phyloP scores from a whole-genome alignment of 2,888 invertebrate genomes.

The Plebejus argus region DNA sequence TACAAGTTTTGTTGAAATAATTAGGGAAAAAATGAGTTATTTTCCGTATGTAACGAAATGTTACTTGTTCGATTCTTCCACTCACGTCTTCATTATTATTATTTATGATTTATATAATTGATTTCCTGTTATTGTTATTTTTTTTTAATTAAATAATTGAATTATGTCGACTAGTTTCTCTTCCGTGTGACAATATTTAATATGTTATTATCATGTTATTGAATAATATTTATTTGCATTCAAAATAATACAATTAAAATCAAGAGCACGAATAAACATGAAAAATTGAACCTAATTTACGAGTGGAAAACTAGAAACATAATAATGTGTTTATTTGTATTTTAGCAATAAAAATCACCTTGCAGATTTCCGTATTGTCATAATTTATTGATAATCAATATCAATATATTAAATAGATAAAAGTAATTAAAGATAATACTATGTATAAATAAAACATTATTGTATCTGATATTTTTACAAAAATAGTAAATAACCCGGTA shows the following conservation, averaged over 20 bases:
- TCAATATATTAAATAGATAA: no score
- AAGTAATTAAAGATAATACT: no score
- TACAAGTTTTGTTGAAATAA: no score
- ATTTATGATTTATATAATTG: neutral
- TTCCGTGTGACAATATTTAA: neutral
- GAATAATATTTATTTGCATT: constrained; percentile 19
- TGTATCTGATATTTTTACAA: neutral
- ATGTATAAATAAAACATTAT: no score
- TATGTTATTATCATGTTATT: neutral
- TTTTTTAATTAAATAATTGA: neutral
- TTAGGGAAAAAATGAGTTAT: no score
- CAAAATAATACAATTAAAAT: neutral
- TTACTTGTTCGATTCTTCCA: no score
- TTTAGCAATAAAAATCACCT: neutral
- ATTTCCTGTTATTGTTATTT: neutral
- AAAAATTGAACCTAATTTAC: neutral
- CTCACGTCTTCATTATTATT: no score
- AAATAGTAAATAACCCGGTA: neutral
- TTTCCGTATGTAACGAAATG: no score
- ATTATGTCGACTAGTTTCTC: neutral
- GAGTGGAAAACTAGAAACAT: neutral
- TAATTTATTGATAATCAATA: neutral
- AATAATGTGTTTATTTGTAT: neutral
- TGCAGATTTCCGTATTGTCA: neutral
- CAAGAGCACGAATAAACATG: neutral